Base-by-base conservation (phyloP, 2,113 vertebrate genomes). In the Chaenocephalus aceratus region DNA sequence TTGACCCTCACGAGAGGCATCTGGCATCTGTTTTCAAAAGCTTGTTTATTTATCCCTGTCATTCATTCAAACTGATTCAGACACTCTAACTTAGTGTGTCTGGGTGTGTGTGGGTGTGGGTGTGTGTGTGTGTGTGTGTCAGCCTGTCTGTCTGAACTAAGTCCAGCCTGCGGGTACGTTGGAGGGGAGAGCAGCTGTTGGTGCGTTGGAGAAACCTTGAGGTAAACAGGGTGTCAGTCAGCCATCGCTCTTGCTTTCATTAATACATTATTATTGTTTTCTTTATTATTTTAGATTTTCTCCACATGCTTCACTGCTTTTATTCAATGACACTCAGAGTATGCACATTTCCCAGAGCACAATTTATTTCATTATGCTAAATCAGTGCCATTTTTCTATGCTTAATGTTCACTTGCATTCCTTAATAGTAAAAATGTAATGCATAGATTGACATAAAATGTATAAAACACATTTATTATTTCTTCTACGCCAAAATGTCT, bases 211-310 rank as follows among this genome's bases (percentile, higher is more conserved):
- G 71, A 52, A 72, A 86, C 61, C 60, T 56, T 41, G 51, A 61
- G 64, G 59, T 66, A 82, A 82, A 82, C 74, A 74, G 46, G 16
- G 45, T 67, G 73, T 85, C 83, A 82, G 70, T 79, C 54, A 79
- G 71, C 54, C 59, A 48, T 48, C n/a, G 5, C 64, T 81, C 69
- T 60, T 0, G n/a, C 53, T 64, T 4, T 66, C 53, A 57, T 79
- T 57, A 60, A 54, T 49, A 51, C 21, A 60, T 41, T 16, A 41
- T 60, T 18, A 41, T 41, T 41, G 36, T 41, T 41, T 41, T 41
- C 36, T 41, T 41, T 41, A 41, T 41, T 41, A 41, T 41, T 41
- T 41, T 7, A 41, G 36, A 1, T 41, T 41, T 2, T 41, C 36
- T 41, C 36, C 36, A 41, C 36, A 6, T 1, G 36, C 36, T 41